Percentiles rank a stretch among this genome's conserved stretches.
These are phyloP conservation scores for Petrocephalus schoutedeni DNA, from an alignment of 2,797 vertebrate genomes.

Conservation along the genomic window DNA sequence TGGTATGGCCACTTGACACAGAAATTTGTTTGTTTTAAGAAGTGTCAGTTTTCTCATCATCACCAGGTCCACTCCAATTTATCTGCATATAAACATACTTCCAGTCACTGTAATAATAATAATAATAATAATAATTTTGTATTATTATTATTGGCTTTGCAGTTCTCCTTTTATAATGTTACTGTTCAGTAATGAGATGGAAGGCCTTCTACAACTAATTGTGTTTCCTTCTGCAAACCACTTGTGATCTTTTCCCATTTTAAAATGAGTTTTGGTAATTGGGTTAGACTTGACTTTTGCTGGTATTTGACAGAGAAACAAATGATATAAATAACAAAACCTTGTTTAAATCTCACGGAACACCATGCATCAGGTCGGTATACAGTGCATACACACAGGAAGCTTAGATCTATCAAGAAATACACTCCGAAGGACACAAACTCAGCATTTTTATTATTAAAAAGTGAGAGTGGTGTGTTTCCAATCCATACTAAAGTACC, in stretches of 20 bases:
- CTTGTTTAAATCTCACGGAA: neutral
- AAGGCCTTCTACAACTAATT: neutral
- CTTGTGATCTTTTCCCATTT: neutral
- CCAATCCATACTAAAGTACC: neutral
- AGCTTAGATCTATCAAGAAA: neutral
- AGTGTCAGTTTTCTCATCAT: neutral
- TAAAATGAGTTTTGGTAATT: neutral
- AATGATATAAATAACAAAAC: neutral
- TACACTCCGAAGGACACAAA: neutral
- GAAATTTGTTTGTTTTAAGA: neutral
- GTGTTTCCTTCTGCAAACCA: neutral
- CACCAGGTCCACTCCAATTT: neutral
- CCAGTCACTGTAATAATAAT: neutral
- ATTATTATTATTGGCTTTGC: neutral
- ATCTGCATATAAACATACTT: neutral
- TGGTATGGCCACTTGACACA: neutral
- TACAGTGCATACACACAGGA: neutral
- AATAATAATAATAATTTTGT: neutral
- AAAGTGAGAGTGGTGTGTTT: neutral
- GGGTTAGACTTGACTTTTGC: neutral
- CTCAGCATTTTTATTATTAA: neutral
- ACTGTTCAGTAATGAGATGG: neutral
- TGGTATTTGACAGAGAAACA: neutral
- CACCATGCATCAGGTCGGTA: neutral
- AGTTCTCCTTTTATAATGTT: neutral